These are phyloP conservation scores for Sciurus vulgaris DNA, from an alignment of 2,797 vertebrate genomes.

Conservation along the genomic window DNA sequence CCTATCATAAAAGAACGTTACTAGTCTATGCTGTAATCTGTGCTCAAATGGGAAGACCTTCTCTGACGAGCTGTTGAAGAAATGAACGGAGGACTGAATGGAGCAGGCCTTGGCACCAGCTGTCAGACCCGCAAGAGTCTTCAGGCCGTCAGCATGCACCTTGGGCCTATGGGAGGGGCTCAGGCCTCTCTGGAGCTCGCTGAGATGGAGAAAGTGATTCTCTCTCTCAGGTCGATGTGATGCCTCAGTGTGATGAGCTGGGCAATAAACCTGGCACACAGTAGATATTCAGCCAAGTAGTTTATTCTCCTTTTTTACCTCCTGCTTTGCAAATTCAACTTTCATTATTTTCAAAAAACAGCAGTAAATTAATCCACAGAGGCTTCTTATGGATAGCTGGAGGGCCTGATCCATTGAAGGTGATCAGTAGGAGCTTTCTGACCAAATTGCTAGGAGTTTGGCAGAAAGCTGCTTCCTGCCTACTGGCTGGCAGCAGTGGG, in stretches of 20 bases:
- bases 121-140: not conserved
- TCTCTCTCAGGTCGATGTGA: not conserved
- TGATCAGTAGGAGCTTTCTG: not conserved
- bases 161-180: not conserved
- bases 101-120: not conserved
- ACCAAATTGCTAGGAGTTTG: not conserved
- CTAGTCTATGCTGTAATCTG: conserved; percentile 35
- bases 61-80: conserved; percentile 56
- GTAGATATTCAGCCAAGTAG: not conserved
- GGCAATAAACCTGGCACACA: not conserved
- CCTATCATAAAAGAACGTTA: conserved; percentile 80
- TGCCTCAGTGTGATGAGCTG: not conserved
- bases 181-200: not conserved
- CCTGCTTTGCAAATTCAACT: not conserved
- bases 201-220: not conserved
- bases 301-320: not conserved
- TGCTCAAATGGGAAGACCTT: conserved; percentile 33
- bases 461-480: not conserved
- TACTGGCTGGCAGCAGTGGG: not conserved
- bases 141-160: not conserved
- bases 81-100: conserved; percentile 42
- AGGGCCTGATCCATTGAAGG: not conserved
- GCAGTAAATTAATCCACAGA: not conserved
- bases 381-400: not conserved
- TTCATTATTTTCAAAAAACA: conserved; percentile 22